Percentiles rank a stretch among this genome's conserved stretches.
Evolutionary conservation across 2,113 vertebrate genomes (phyloP).

Genomic region (Struthidea cinerea): DNA sequence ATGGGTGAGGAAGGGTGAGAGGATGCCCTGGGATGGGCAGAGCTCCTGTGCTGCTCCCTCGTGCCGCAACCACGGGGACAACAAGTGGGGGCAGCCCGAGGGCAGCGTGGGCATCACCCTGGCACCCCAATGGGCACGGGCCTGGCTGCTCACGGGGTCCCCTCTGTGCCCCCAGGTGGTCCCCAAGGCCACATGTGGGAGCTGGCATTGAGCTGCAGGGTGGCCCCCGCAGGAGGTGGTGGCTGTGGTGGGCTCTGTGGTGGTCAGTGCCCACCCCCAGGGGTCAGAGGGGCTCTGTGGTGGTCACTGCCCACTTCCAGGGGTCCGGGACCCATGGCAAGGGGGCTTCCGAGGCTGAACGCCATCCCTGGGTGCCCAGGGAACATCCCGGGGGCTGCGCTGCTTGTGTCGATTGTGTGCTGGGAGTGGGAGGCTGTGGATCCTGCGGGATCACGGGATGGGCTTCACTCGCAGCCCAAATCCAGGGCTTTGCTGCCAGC

Average conservation of each 20-base stretch:
- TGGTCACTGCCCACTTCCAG: fast-evolving
- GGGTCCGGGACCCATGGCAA: fast-evolving
- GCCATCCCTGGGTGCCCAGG: not conserved
- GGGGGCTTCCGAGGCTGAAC: fast-evolving
- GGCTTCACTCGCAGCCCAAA: not conserved
- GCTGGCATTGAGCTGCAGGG: not conserved
- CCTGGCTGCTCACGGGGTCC: not conserved
- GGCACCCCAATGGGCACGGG: not conserved
- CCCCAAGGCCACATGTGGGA: fast-evolving
- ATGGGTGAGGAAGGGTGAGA: not conserved
- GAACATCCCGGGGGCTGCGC: not conserved
- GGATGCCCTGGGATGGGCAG: fast-evolving
- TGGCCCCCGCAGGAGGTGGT: fast-evolving
- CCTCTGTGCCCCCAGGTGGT: fast-evolving
- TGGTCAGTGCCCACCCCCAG: not conserved
- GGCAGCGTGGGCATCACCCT: not conserved
- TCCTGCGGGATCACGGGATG: not conserved
- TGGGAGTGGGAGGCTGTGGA: not conserved
- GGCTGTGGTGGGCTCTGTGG: not conserved
- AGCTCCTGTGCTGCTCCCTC: not conserved
- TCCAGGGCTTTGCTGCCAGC: not conserved
- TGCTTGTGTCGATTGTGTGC: not conserved
- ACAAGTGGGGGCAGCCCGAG: not conserved
- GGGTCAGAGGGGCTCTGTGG: not conserved
- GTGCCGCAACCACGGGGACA: not conserved